Evolutionary conservation across 2,797 vertebrate genomes (phyloP).

Genomic region (Cryptoblepharus egeriae): DNA sequence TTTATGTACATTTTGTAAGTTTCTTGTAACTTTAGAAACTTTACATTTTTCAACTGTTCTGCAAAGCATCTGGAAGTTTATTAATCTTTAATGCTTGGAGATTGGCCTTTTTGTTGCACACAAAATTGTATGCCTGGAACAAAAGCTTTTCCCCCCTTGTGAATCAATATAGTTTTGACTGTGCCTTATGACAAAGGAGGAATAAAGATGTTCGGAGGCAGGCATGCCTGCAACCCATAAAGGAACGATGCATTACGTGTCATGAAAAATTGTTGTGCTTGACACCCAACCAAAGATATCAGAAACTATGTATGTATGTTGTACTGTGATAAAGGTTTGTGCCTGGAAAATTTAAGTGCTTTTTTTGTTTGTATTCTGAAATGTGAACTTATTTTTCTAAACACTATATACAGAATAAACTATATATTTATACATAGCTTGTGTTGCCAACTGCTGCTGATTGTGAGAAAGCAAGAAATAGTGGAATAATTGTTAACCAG

Average conservation of each 20-base stretch:
- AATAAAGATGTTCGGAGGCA: constrained; percentile 72
- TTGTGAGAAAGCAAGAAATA: neutral
- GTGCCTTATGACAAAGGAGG: constrained; percentile 85
- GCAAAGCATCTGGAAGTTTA: constrained; percentile 70
- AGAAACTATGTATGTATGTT: constrained; percentile 82
- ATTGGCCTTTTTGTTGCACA: constrained; percentile 75
- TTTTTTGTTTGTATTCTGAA: constrained; percentile 95
- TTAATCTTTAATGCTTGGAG: constrained; percentile 66
- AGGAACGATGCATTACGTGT: constrained; percentile 78
- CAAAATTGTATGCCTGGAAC: constrained; percentile 76
- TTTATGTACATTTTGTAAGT: constrained; percentile 71
- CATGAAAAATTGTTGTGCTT: constrained; percentile 84
- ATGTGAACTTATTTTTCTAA: constrained; percentile 99
- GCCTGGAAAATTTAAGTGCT: constrained; percentile 86
- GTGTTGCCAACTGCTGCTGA: constrained; percentile 24
- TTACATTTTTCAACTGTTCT: constrained; percentile 70
- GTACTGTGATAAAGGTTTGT: constrained; percentile 89
- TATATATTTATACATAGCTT: constrained; percentile 97
- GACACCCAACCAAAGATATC: constrained; percentile 91
- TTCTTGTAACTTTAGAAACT: constrained; percentile 73
- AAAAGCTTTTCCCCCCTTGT: constrained; percentile 62
- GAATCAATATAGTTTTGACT: constrained; percentile 75
- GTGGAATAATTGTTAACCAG: neutral
- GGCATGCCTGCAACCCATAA: constrained; percentile 75
- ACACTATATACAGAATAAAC: constrained; percentile 98